phyloP scores from a whole-genome alignment of 2,888 invertebrate genomes.

The Homarus gammarus region DNA sequence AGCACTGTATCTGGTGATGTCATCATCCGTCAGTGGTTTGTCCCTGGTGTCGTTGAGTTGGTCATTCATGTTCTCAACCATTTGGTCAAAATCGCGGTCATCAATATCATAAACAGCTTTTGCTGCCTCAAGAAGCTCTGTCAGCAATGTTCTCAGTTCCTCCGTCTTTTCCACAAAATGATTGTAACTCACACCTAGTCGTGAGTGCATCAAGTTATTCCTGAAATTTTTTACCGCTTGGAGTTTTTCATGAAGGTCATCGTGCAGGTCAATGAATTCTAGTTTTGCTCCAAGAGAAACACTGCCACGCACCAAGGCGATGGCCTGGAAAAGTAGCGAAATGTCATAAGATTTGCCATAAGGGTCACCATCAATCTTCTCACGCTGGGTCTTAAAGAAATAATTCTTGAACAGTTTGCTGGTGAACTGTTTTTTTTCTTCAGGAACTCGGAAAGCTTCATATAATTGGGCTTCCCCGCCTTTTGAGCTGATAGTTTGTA shows the following conservation, averaged over 20 bases:
- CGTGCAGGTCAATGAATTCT: no score
- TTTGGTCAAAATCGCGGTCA: not conserved
- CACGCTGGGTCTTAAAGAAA: no score
- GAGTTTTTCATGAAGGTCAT: no score
- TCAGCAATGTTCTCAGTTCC: not conserved
- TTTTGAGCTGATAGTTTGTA: no score
- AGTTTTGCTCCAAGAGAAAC: no score
- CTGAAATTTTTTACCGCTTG: conserved; percentile 43
- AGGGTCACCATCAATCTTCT: no score
- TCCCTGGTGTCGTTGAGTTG: conserved; percentile 7
- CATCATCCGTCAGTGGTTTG: not conserved
- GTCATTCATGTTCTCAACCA: not conserved
- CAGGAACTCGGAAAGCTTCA: no score
- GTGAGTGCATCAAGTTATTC: not conserved
- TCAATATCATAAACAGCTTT: not conserved
- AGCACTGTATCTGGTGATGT: not conserved
- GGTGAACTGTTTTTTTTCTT: no score
- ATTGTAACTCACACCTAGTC: not conserved
- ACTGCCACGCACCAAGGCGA: no score
- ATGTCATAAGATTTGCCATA: conserved; percentile 12
- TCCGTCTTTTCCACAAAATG: conserved; percentile 5
- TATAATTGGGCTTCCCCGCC: no score
- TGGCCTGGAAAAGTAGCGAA: not conserved
- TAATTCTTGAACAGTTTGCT: no score
- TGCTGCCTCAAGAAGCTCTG: not conserved